Evolutionary conservation across 2,797 vertebrate species (phyloP).

Genomic region (Phrynocephalus vlangalii): DNA sequence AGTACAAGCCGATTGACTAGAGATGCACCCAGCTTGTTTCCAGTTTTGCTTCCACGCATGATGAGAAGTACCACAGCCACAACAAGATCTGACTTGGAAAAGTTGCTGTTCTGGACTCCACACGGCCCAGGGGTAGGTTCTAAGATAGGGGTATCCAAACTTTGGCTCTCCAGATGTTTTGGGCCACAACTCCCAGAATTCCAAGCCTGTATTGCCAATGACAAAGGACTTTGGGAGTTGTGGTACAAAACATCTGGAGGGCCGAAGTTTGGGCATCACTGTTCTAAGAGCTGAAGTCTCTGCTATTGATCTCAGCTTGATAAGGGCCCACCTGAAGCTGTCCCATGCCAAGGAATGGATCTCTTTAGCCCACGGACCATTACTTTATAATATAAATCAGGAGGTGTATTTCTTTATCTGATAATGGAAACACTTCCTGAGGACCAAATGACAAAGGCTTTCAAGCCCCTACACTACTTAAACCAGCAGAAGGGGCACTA

Average conservation of each 20-base stretch:
- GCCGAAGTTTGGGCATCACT: too few relatives aligned
- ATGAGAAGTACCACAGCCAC: background rate
- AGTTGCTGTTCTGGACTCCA: too few relatives aligned
- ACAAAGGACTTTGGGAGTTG: too few relatives aligned
- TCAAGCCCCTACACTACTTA: background rate
- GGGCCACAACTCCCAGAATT: too few relatives aligned
- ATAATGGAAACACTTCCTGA: accelerated
- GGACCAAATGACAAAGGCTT: background rate
- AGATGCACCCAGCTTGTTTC: background rate
- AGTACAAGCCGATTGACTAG: background rate
- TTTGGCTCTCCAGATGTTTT: too few relatives aligned
- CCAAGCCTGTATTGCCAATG: too few relatives aligned
- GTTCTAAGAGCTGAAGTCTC: too few relatives aligned
- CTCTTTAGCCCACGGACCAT: accelerated
- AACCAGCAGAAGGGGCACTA: background rate
- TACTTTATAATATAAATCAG: background rate
- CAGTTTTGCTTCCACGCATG: background rate
- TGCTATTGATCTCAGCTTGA: background rate
- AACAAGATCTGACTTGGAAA: too few relatives aligned
- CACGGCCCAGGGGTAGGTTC: too few relatives aligned
- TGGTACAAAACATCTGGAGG: too few relatives aligned
- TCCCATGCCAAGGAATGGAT: background rate
- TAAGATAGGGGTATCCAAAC: too few relatives aligned
- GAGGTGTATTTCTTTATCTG: background rate
- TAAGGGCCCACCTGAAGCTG: accelerated